phyloP scores from a whole-genome alignment of 2,113 vertebrate species.

The Arenaria interpres region DNA sequence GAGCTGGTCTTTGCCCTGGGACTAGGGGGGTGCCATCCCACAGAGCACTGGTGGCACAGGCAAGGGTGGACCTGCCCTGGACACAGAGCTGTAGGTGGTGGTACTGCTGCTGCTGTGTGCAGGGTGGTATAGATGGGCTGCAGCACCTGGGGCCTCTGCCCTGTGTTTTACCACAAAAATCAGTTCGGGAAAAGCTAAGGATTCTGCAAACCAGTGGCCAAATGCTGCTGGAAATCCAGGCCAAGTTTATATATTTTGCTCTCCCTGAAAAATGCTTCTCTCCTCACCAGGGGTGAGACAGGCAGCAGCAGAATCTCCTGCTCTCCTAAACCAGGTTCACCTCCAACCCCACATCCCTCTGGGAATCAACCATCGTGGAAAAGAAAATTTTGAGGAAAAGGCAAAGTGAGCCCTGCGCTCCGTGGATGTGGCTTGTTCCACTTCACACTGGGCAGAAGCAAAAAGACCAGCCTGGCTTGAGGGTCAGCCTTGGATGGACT shows the following conservation, averaged over 20 bases:
- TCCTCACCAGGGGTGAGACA: neutral
- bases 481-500: neutral
- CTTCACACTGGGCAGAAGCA: neutral
- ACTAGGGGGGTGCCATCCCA: neutral
- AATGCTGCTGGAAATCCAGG: neutral
- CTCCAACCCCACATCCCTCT: neutral
- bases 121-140: neutral
- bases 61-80: rapidly evolving
- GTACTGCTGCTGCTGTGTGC: neutral
- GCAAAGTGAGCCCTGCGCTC: neutral
- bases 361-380: rapidly evolving
- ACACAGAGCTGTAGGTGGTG: rapidly evolving
- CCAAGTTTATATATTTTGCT: neutral
- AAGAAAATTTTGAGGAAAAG: neutral
- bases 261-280: neutral
- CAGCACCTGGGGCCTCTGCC: neutral
- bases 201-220: neutral
- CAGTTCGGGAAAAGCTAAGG: neutral
- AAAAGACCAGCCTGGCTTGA: neutral
- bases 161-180: neutral
- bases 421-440: too few relatives aligned
- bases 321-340: neutral
- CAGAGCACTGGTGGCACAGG: rapidly evolving
- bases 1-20: neutral
- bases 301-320: neutral